phyloP scores from a whole-genome alignment of 2,113 vertebrate species.

The Eublepharis macularius region DNA sequence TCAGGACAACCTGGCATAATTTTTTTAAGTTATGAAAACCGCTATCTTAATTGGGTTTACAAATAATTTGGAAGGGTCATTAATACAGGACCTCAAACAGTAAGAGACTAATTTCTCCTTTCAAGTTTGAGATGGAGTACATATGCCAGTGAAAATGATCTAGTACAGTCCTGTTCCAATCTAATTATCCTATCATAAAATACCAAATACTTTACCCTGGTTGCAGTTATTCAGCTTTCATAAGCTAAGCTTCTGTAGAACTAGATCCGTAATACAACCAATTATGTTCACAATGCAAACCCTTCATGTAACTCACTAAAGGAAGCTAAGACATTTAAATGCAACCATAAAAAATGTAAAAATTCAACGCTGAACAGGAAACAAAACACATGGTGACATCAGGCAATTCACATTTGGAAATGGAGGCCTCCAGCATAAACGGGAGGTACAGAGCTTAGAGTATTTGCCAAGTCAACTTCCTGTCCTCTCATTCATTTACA shows the following conservation, averaged over 20 bases:
- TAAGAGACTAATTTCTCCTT: background rate
- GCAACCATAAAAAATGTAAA: background rate
- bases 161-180: background rate
- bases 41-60: background rate
- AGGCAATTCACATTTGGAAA: conserved; percentile 32
- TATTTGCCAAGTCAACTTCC: conserved; percentile 70
- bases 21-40: background rate
- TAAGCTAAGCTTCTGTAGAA: background rate
- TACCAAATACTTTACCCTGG: too few species aligned
- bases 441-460: conserved; percentile 35
- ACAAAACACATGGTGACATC: background rate
- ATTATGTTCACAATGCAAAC: background rate
- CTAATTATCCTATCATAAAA: too few species aligned
- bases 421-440: conserved; percentile 52
- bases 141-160: background rate
- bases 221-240: background rate
- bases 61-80: background rate
- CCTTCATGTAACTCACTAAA: background rate
- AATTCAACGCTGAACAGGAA: background rate
- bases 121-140: background rate
- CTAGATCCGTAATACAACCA: background rate
- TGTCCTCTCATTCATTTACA: conserved; percentile 68
- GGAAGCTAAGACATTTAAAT: background rate
- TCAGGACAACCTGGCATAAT: background rate
- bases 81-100: background rate